Percentiles rank a stretch among this genome's conserved stretches.
phyloP scores from a whole-genome alignment of 2,888 invertebrate species.

The Melanotus villosus region DNA sequence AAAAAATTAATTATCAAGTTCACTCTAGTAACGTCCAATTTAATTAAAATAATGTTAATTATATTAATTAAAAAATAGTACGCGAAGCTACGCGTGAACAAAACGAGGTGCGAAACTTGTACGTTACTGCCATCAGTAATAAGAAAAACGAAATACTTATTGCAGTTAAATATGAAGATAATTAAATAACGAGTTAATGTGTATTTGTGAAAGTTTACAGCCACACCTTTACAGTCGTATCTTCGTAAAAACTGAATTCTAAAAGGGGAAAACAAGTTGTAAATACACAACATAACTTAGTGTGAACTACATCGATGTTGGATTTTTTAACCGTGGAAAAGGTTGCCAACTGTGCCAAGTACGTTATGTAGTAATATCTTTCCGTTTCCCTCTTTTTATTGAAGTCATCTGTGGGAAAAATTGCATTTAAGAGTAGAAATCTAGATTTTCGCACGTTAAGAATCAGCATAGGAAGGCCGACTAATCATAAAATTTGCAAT shows the following conservation, averaged over 20 bases:
- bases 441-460: too few relatives aligned
- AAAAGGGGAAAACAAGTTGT: slow-evolving; percentile 13
- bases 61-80: slow-evolving; percentile 15
- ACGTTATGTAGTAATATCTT: neutral
- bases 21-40: slow-evolving; percentile 3
- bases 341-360: neutral
- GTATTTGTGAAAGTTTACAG: slow-evolving; percentile 10
- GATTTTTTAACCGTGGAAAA: neutral
- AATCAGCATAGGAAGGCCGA: too few relatives aligned
- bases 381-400: neutral
- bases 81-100: neutral
- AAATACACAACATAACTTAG: neutral
- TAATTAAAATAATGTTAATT: slow-evolving; percentile 14
- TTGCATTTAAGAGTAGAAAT: neutral
- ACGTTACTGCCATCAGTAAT: neutral
- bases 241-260: slow-evolving; percentile 14
- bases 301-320: slow-evolving; percentile 8
- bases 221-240: slow-evolving; percentile 11
- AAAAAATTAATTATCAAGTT: slow-evolving; percentile 11
- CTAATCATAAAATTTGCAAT: too few relatives aligned
- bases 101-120: slow-evolving; percentile 5
- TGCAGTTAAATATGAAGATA: neutral
- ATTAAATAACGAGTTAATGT: neutral
- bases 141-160: neutral
- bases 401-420: neutral